Percentiles rank a stretch among this genome's conserved stretches.
These are phyloP conservation scores for Gambusia holbrooki DNA, from an alignment of 2,113 vertebrate genomes.

Conservation along the genomic window DNA sequence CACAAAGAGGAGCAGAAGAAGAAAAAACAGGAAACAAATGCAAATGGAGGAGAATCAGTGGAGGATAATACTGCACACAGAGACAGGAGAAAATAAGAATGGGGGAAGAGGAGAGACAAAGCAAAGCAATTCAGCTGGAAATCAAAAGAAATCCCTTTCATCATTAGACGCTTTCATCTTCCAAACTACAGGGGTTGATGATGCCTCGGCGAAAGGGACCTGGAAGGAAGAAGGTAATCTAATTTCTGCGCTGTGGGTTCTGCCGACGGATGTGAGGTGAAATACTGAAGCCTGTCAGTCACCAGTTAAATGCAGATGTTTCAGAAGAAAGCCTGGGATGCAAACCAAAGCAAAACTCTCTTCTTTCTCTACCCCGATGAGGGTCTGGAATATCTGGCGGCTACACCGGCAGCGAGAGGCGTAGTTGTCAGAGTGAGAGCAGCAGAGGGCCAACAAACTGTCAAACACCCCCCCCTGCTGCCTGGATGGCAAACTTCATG, in stretches of 20 bases:
- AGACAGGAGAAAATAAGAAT: constrained; percentile 48
- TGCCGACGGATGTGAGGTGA: constrained; percentile 16
- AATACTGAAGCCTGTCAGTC: constrained; percentile 2
- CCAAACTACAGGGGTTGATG: constrained; percentile 49
- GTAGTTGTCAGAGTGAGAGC: too few relatives aligned
- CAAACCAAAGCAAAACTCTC: background rate
- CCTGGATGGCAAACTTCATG: background rate
- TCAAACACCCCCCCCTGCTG: background rate
- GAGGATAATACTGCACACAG: constrained; percentile 5
- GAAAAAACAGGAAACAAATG: background rate
- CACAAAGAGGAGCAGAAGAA: constrained; percentile 15
- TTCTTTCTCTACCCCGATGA: background rate
- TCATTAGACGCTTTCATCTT: constrained; percentile 70
- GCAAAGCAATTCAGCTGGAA: constrained; percentile 59
- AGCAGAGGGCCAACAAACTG: background rate
- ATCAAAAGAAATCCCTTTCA: constrained; percentile 62
- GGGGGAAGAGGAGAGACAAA: constrained; percentile 40
- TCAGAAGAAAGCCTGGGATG: background rate
- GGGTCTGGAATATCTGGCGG: background rate
- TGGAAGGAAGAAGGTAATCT: constrained; percentile 1
- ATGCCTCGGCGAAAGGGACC: constrained; percentile 40
- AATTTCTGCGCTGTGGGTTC: constrained; percentile 23
- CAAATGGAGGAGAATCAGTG: constrained; percentile 6
- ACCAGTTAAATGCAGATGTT: background rate
- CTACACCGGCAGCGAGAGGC: background rate